Base-by-base conservation (phyloP, 2,113 vertebrate genomes). In the Pogonocichla stellata region DNA sequence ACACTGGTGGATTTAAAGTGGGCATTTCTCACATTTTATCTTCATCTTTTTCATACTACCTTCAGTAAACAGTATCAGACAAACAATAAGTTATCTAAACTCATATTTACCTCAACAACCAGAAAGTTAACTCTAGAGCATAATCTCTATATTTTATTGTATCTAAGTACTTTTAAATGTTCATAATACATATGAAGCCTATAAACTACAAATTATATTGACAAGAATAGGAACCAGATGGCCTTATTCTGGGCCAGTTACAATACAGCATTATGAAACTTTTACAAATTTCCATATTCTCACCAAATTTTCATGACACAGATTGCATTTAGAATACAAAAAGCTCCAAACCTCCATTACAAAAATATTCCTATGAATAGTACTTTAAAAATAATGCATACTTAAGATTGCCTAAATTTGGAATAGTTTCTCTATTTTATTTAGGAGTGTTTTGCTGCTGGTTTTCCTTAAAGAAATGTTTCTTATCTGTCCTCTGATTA, bases 1-100 rank as follows among this genome's bases (percentile, higher is more conserved):
- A 40, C 29, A 53, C 2, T 57, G 9, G 34, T 54, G 2, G 1
- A 28, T 86, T 79, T 79, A 47, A 71, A 38, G 24, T 19, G n/a
- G 9, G 5, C 0, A 0, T 50, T 74, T 58, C 18, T 71, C 29
- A 66, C 2, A 7, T 56, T 62, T 86, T 51, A 40, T 6, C 5
- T 79, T 64, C 11, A 13, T 64, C 3, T 79, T 66, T 80, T 43
- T 62, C n/a, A 42, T 34, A 29, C 33, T 36, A 38, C 20, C 16
- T 60, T 51, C 34, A 60, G 25, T 43, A 80, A 80, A 82, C 1
- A 65, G 8, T 43, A 22, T 2, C 10, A 45, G 19, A 43, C 51
- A 92, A 90, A 40, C 19, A 90, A 18, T 34, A 47, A 48, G 12
- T 9, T 71, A 69, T 80, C 77, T 51, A 72, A 64, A 88, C 22